These are phyloP conservation scores for Clarias laeviceps DNA, from an alignment of 2,797 vertebrate species.

Conservation along the genomic window DNA sequence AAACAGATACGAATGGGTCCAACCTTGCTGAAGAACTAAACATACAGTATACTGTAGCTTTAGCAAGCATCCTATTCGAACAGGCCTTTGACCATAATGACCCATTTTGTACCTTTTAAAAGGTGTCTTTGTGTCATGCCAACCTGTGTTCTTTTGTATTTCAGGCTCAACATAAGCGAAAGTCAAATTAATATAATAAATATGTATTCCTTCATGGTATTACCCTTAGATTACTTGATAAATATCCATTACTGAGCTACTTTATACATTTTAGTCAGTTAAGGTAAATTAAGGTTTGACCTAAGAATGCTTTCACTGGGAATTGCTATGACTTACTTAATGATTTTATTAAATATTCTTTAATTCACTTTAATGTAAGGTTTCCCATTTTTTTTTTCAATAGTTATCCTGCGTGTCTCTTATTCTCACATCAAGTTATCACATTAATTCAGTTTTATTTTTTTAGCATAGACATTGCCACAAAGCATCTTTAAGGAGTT, in stretches of 20 bases:
- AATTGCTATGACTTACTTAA: not conserved
- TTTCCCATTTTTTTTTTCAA: not conserved
- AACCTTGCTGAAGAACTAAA: not conserved
- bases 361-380: not conserved
- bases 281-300: not conserved
- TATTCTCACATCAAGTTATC: not conserved
- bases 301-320: not conserved
- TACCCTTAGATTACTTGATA: not conserved
- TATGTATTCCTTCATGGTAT: not conserved
- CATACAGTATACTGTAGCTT: not conserved
- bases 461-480: not conserved
- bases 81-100: not conserved
- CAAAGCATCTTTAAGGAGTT: not conserved
- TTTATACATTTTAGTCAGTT: not conserved
- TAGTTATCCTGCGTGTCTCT: not conserved
- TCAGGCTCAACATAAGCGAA: not conserved
- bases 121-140: not conserved
- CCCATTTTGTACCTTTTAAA: not conserved
- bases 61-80: not conserved
- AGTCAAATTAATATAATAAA: not conserved
- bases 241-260: not conserved
- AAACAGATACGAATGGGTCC: not conserved
- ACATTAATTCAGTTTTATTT: not conserved
- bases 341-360: not conserved
- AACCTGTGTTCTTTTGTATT: not conserved